Percentiles rank a stretch among this genome's conserved stretches.
Evolutionary conservation across 2,888 invertebrate species (phyloP).

Genomic region (Agrotis puta): DNA sequence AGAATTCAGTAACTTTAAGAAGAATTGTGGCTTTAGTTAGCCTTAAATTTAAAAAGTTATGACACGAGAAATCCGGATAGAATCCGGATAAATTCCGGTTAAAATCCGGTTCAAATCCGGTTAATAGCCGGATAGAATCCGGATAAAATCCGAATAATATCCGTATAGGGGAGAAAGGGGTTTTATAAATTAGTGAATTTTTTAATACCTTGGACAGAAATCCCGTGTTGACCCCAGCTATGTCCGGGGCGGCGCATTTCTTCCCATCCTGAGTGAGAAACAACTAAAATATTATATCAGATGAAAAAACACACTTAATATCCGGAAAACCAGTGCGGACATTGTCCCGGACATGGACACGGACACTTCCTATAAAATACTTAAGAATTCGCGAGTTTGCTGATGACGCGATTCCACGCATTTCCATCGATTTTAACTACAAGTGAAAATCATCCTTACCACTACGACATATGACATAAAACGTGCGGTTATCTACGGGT

Average conservation of each 20-base stretch:
- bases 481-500: too few species aligned
- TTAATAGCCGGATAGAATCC: too few species aligned
- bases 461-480: too few species aligned
- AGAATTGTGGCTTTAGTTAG: neutral
- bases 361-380: neutral
- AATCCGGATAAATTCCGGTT: neutral
- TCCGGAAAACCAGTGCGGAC: neutral
- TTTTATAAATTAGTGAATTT: constrained; percentile 26
- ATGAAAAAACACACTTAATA: constrained; percentile 34
- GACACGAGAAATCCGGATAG: too few species aligned
- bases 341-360: neutral
- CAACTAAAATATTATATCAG: constrained; percentile 55
- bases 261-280: constrained; percentile 53
- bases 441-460: too few species aligned
- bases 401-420: too few species aligned
- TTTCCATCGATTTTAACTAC: too few species aligned
- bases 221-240: constrained; percentile 46
- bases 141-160: neutral
- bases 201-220: constrained; percentile 56
- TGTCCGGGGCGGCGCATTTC: constrained; percentile 50
- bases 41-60: neutral
- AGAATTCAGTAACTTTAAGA: neutral
- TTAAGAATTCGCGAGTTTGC: too few species aligned
- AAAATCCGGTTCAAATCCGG: neutral
- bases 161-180: neutral